Conservation (phyloP, 1,140 invertebrate species). For the Octopus sinensis region DNA sequence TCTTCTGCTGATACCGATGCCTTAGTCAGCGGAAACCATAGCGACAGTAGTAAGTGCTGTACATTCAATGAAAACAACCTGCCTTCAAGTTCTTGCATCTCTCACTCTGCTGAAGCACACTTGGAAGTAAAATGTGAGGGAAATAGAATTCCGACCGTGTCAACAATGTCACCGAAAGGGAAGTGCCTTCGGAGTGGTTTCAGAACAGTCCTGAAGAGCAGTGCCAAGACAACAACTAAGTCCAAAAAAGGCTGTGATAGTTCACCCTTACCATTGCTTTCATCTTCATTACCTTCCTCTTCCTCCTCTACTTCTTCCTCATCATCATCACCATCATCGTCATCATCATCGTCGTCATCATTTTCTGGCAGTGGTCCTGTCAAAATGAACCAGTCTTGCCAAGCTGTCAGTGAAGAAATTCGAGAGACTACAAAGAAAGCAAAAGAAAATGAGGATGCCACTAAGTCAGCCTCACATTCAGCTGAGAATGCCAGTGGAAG, state of each 20-base stretch:
- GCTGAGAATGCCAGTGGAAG: background rate
- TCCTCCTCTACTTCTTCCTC: background rate
- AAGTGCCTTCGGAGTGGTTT: slow-evolving; percentile 10
- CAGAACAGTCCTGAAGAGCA: background rate
- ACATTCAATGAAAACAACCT: too few relatives aligned
- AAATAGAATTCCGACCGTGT: background rate
- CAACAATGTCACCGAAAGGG: slow-evolving; percentile 1
- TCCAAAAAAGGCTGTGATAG: slow-evolving; percentile 1
- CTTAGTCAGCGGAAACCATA: too few relatives aligned
- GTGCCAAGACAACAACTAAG: background rate
- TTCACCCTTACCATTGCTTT: background rate
- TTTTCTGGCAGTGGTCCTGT: background rate
- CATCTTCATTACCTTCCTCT: background rate
- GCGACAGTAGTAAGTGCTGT: too few relatives aligned
- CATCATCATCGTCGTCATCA: background rate
- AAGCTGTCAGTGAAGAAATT: slow-evolving; percentile 29
- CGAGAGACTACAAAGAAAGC: slow-evolving; percentile 22
- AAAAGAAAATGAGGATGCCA: slow-evolving; percentile 16
- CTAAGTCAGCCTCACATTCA: background rate
- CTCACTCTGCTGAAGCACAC: too few relatives aligned
- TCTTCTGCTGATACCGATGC: too few relatives aligned
- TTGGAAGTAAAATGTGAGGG: background rate
- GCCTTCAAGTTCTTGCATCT: too few relatives aligned
- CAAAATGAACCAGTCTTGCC: slow-evolving; percentile 22
- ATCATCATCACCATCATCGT: background rate